Evolutionary conservation across 2,113 vertebrate genomes (phyloP).

Genomic region (Lepisosteus oculatus): DNA sequence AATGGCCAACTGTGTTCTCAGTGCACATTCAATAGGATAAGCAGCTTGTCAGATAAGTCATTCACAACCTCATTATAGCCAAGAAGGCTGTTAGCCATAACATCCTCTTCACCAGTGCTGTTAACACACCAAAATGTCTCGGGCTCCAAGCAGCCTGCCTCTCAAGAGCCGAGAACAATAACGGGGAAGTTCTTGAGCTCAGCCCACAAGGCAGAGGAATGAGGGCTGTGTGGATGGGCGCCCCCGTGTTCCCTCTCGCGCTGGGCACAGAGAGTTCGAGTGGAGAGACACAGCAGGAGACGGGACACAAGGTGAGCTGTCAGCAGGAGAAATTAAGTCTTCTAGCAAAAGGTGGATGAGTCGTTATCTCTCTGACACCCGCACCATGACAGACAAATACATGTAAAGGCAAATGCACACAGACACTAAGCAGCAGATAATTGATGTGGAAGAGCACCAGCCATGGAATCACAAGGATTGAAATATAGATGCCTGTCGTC

Average conservation of each 20-base stretch:
- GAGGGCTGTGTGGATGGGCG: background rate
- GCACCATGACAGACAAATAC: background rate
- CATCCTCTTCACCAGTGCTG: too few species aligned
- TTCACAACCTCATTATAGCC: too few species aligned
- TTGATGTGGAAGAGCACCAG: constrained; percentile 67
- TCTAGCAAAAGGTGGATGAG: background rate
- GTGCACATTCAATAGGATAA: too few species aligned
- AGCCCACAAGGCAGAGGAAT: too few species aligned
- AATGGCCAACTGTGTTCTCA: too few species aligned
- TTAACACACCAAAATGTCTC: too few species aligned
- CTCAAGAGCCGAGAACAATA: too few species aligned
- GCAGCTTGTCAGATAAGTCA: too few species aligned
- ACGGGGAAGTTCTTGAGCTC: too few species aligned
- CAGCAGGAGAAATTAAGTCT: constrained; percentile 14
- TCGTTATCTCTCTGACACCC: background rate
- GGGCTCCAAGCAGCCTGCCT: too few species aligned
- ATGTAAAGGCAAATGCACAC: constrained; percentile 22
- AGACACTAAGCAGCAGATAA: constrained; percentile 45
- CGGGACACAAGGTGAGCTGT: constrained; percentile 60
- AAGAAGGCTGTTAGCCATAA: too few species aligned
- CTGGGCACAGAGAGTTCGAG: background rate
- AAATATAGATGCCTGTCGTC: constrained; percentile 44
- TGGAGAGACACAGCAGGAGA: constrained; percentile 41
- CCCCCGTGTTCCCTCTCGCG: background rate
- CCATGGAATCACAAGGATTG: constrained; percentile 50